Evolutionary conservation across 2,113 vertebrate genomes (phyloP).

Genomic region (Odocoileus hemionus): DNA sequence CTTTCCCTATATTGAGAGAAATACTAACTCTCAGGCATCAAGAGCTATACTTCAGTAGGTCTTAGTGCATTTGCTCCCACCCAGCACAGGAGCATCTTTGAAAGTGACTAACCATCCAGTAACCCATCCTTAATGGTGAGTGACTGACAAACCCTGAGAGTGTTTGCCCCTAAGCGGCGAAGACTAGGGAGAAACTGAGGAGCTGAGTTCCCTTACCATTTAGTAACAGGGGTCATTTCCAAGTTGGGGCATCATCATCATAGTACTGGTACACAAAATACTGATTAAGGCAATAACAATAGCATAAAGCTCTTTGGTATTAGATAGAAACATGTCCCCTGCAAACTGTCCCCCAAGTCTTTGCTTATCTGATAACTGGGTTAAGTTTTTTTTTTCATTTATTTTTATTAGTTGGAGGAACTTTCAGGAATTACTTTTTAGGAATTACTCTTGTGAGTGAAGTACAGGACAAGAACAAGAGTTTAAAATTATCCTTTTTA

Average conservation of each 20-base stretch:
- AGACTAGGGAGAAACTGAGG: not conserved
- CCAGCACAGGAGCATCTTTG: not conserved
- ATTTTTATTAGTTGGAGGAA: not conserved
- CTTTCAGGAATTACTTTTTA: slow-evolving; percentile 12
- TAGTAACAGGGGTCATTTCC: not conserved
- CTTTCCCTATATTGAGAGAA: not conserved
- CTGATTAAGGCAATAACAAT: not conserved
- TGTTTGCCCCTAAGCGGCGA: not conserved
- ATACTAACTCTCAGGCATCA: not conserved
- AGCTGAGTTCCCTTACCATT: not conserved
- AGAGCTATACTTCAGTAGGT: not conserved
- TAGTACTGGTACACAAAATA: not conserved
- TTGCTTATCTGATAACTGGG: not conserved
- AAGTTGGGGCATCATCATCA: not conserved
- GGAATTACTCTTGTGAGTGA: not conserved
- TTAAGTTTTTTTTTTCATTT: not conserved
- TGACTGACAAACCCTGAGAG: not conserved
- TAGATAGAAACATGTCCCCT: not conserved
- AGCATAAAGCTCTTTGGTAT: not conserved
- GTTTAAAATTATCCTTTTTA: not conserved
- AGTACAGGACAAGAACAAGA: not conserved
- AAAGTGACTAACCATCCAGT: not conserved
- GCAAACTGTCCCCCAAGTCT: not conserved
- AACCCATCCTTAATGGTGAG: not conserved
- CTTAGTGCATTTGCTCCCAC: not conserved